phyloP scores from a whole-genome alignment of 92 coral and sea anemone genomes.

The Blastomussa wellsi region DNA sequence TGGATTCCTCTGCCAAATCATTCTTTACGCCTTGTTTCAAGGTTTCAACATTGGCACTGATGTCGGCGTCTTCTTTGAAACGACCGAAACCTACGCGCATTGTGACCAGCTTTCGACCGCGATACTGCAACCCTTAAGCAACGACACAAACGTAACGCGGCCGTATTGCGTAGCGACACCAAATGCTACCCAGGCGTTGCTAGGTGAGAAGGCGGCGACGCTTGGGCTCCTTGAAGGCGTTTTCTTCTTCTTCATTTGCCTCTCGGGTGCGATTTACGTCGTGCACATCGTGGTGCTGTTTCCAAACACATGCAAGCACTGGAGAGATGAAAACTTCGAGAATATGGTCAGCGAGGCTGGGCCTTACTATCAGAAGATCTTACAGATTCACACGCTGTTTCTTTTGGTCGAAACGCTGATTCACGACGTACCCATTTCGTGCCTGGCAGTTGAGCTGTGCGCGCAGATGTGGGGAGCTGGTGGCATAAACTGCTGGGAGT shows the following conservation, averaged over 20 bases:
- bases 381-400: conserved; percentile 78
- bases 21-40: conserved; percentile 83
- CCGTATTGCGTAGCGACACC: conserved; percentile 77
- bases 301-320: conserved; percentile 86
- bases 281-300: conserved; percentile 76
- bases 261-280: conserved; percentile 78
- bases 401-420: conserved; percentile 78
- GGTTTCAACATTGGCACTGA: conserved; percentile 91
- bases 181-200: conserved; percentile 72
- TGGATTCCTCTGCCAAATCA: conserved; percentile 77
- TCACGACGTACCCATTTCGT: conserved; percentile 90
- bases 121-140: conserved; percentile 50
- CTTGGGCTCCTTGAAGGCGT: conserved; percentile 71
- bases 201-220: conserved; percentile 68
- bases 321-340: conserved; percentile 85
- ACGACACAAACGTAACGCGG: conserved; percentile 69
- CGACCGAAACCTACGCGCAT: conserved; percentile 63
- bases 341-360: conserved; percentile 76
- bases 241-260: conserved; percentile 86
- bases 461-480: conserved; percentile 95
- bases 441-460: conserved; percentile 90
- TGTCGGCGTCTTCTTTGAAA: conserved; percentile 83
- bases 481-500: conserved; percentile 95
- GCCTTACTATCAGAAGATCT: conserved; percentile 82
- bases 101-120: conserved; percentile 74